These are phyloP conservation scores for Erebia ligea DNA, from an alignment of 2,888 invertebrate genomes.

Conservation along the genomic window DNA sequence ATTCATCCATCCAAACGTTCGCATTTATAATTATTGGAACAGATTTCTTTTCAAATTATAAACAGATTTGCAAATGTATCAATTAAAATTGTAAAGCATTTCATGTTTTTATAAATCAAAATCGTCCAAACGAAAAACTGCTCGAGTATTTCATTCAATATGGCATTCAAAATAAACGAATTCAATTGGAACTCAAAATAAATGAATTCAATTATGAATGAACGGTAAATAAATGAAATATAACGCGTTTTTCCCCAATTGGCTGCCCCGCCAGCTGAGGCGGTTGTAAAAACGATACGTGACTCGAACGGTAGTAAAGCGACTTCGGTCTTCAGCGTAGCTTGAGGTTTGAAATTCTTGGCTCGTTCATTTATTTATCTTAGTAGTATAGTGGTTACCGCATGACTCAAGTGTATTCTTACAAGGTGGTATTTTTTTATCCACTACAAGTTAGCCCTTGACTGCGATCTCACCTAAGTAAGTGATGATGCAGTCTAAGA, in stretches of 20 bases:
- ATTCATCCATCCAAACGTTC: too few relatives aligned
- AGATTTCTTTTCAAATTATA: too few relatives aligned
- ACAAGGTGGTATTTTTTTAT: too few relatives aligned
- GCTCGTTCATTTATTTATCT: slow-evolving; percentile 21
- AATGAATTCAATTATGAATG: slow-evolving; percentile 65
- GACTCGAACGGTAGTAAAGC: slow-evolving; percentile 49
- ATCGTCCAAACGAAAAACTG: neutral
- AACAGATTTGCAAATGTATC: neutral
- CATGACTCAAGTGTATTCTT: neutral
- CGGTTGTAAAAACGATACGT: slow-evolving; percentile 74
- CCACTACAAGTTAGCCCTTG: too few relatives aligned
- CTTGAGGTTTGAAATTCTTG: slow-evolving; percentile 35
- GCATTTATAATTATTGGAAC: too few relatives aligned
- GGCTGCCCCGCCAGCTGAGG: slow-evolving; percentile 64
- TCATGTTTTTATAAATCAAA: too few relatives aligned
- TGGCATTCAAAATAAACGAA: slow-evolving; percentile 56
- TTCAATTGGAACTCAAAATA: slow-evolving; percentile 73
- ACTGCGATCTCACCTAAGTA: too few relatives aligned
- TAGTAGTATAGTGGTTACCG: neutral
- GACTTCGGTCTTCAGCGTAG: slow-evolving; percentile 29
- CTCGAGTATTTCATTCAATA: neutral
- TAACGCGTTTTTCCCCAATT: slow-evolving; percentile 69
- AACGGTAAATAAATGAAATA: slow-evolving; percentile 63
- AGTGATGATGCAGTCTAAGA: too few relatives aligned
- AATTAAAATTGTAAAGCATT: neutral